phyloP scores from a whole-genome alignment of 2,113 vertebrate species.

The Ellobius talpinus region DNA sequence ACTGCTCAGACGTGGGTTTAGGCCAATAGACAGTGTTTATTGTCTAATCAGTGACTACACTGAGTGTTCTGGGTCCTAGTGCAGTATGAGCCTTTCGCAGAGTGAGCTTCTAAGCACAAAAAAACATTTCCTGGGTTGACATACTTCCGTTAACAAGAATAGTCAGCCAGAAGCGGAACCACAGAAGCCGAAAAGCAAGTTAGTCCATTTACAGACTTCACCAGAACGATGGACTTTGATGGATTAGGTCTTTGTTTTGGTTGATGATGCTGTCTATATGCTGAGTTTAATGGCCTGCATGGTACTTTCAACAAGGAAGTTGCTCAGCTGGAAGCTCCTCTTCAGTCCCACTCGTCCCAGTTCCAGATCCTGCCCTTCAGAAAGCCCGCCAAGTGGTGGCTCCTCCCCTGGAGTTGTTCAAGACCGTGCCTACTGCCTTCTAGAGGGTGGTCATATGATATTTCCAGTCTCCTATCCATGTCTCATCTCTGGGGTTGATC shows the following conservation, averaged over 20 bases:
- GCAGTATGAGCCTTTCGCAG: background rate
- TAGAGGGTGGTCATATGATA: too few species aligned
- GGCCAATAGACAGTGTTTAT: background rate
- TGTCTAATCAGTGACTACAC: background rate
- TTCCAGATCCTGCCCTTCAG: too few species aligned
- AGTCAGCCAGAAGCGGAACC: background rate
- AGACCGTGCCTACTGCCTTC: too few species aligned
- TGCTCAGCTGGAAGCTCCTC: too few species aligned
- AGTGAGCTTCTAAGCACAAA: background rate
- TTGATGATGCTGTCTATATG: background rate
- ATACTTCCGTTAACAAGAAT: background rate
- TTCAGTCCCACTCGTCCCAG: too few species aligned
- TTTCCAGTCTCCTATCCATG: too few species aligned
- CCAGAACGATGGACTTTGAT: background rate
- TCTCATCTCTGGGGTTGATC: too few species aligned
- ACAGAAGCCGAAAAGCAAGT: background rate
- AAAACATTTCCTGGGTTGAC: background rate
- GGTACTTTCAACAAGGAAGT: background rate
- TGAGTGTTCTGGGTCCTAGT: background rate
- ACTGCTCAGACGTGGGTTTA: background rate
- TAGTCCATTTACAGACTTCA: background rate
- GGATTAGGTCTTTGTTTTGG: background rate
- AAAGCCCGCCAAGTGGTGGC: too few species aligned
- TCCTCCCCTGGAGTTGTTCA: too few species aligned
- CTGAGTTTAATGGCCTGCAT: background rate